Percentiles rank a stretch among this genome's conserved stretches.
Conservation (phyloP, 2,113 vertebrate genomes). For the Galeopterus variegatus region DNA sequence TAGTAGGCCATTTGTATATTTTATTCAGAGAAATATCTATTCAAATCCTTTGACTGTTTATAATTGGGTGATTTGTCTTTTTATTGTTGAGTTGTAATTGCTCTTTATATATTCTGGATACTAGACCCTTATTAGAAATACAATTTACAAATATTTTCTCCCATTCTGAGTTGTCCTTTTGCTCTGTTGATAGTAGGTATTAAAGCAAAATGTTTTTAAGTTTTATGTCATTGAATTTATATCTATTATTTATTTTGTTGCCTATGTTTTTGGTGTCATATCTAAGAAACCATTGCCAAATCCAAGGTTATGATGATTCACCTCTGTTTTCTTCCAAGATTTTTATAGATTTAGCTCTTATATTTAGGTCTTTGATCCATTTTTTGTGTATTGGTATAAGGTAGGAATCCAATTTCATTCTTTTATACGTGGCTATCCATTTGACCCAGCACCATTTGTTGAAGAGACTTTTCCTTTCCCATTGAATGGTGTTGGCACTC, state of each 20-base stretch:
- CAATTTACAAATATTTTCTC: conserved; percentile 48
- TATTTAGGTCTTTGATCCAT: not conserved
- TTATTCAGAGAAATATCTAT: conserved; percentile 50
- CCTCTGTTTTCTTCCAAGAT: conserved; percentile 2
- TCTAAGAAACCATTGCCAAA: conserved; percentile 41
- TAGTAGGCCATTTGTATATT: not conserved
- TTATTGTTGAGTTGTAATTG: conserved; percentile 29
- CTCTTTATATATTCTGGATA: conserved; percentile 45
- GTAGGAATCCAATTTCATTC: conserved; percentile 34
- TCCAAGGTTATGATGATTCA: not conserved
- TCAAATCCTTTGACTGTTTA: conserved; percentile 48
- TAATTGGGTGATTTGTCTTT: conserved; percentile 28
- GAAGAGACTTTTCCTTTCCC: conserved; percentile 12
- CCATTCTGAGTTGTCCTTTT: conserved; percentile 38
- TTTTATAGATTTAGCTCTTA: not conserved
- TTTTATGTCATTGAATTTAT: conserved; percentile 11
- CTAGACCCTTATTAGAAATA: conserved; percentile 23
- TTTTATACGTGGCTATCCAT: not conserved
- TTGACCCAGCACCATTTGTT: conserved; percentile 31
- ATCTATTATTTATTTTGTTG: conserved; percentile 49
- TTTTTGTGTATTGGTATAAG: not conserved
- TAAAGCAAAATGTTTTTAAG: not conserved
- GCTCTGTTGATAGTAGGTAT: conserved; percentile 24
- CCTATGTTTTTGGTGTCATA: conserved; percentile 51
- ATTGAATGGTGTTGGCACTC: not conserved